Conservation (phyloP, 2,888 invertebrate genomes). For the Heteropelma amictum region DNA sequence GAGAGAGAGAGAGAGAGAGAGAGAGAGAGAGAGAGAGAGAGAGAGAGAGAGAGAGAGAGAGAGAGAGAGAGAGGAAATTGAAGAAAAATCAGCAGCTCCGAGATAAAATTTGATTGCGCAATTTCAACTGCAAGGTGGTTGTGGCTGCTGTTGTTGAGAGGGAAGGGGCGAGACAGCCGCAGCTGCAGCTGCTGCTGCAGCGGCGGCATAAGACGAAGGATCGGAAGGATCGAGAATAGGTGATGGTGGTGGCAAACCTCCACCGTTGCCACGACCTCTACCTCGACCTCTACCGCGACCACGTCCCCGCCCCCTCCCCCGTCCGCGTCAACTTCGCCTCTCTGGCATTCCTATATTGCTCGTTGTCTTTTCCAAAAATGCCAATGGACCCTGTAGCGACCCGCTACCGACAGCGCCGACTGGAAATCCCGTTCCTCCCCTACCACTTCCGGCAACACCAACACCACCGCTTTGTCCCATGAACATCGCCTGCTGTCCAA, state of each 20-base stretch:
- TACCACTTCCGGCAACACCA: conserved; percentile 68
- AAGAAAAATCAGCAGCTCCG: conserved; percentile 30
- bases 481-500: conserved; percentile 73
- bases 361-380: conserved; percentile 93
- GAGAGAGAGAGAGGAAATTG: conserved; percentile 3
- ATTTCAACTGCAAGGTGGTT: conserved; percentile 71
- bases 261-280: conserved; percentile 86
- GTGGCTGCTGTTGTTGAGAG: conserved; percentile 75
- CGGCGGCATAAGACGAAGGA: conserved; percentile 73
- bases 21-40: not conserved
- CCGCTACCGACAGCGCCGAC: conserved; percentile 77
- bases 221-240: conserved; percentile 75
- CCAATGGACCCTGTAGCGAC: conserved; percentile 89
- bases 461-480: conserved; percentile 68
- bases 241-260: conserved; percentile 68
- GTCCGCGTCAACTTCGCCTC: conserved; percentile 91
- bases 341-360: conserved; percentile 94
- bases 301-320: conserved; percentile 89
- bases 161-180: conserved; percentile 75
- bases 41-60: not conserved
- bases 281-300: conserved; percentile 88
- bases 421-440: conserved; percentile 87
- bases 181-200: conserved; percentile 71
- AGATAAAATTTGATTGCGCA: conserved; percentile 15
- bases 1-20: not conserved